phyloP scores from a whole-genome alignment of 2,888 invertebrate genomes.

The Artemia sinica region DNA sequence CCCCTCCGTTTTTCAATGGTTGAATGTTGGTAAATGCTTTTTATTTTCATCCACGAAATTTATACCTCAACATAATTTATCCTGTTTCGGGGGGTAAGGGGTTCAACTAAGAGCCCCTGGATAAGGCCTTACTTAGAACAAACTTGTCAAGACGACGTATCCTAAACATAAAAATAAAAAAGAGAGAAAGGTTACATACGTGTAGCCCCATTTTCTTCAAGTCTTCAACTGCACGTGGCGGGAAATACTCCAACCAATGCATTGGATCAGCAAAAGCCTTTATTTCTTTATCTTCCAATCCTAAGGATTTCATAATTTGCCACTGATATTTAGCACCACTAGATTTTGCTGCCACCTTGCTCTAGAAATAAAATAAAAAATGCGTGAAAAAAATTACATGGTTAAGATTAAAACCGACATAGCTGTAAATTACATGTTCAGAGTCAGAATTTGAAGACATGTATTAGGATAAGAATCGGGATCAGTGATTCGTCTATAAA shows the following conservation, averaged over 20 bases:
- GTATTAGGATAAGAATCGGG: no score
- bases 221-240: conserved; percentile 70
- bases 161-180: conserved; percentile 4
- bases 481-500: no score
- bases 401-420: conserved; percentile 11
- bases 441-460: no score
- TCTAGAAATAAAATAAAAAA: conserved; percentile 36
- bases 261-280: conserved; percentile 69
- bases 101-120: no score
- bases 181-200: conserved; percentile 39
- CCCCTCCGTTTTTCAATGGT: no score
- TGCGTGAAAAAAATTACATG: conserved; percentile 19
- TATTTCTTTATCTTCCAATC: conserved; percentile 77
- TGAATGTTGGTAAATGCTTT: no score
- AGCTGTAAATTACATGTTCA: not conserved
- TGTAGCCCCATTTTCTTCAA: conserved; percentile 73
- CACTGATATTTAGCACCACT: conserved; percentile 83
- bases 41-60: no score
- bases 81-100: no score
- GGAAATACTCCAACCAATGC: conserved; percentile 94
- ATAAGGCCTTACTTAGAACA: no score
- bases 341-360: conserved; percentile 83
- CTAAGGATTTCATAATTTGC: conserved; percentile 93
- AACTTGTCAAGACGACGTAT: no score
- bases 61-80: no score